Percentiles rank a stretch among this genome's conserved stretches.
Evolutionary conservation across 2,113 vertebrate species (phyloP).

Genomic region (Synchiropus splendidus): DNA sequence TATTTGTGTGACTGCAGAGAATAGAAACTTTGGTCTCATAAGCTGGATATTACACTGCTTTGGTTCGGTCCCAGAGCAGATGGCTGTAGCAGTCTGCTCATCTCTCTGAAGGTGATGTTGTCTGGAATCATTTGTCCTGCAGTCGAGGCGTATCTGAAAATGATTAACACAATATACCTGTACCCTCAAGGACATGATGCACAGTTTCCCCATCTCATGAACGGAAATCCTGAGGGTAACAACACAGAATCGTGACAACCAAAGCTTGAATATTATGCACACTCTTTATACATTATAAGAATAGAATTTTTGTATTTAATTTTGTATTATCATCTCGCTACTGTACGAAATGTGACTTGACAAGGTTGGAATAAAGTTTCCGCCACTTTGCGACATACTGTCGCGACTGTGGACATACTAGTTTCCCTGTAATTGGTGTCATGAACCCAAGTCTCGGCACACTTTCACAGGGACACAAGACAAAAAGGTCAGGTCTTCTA

Average conservation of each 20-base stretch:
- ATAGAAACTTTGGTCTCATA: conserved; percentile 14
- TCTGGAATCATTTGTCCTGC: conserved; percentile 27
- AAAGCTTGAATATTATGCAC: too few relatives aligned
- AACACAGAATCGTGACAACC: too few relatives aligned
- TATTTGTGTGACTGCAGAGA: conserved; percentile 3
- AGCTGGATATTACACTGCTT: conserved; percentile 28
- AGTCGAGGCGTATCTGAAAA: conserved; percentile 10
- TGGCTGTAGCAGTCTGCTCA: conserved; percentile 32
- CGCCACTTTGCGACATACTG: too few relatives aligned
- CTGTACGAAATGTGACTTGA: too few relatives aligned
- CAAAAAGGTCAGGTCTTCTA: background rate
- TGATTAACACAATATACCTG: background rate
- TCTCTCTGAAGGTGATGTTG: conserved; percentile 35
- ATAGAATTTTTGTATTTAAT: too few relatives aligned
- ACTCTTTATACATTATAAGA: too few relatives aligned
- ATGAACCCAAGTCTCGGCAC: background rate
- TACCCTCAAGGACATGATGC: background rate
- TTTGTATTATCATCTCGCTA: too few relatives aligned
- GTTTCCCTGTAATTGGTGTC: background rate
- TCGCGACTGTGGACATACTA: too few relatives aligned
- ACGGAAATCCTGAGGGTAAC: too few relatives aligned
- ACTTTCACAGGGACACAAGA: background rate
- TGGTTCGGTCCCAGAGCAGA: conserved; percentile 44
- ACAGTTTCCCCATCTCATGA: too few relatives aligned
- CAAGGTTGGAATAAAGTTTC: too few relatives aligned